Evolutionary conservation across 2,113 vertebrate genomes (phyloP).

Genomic region (Ochotona curzoniae): DNA sequence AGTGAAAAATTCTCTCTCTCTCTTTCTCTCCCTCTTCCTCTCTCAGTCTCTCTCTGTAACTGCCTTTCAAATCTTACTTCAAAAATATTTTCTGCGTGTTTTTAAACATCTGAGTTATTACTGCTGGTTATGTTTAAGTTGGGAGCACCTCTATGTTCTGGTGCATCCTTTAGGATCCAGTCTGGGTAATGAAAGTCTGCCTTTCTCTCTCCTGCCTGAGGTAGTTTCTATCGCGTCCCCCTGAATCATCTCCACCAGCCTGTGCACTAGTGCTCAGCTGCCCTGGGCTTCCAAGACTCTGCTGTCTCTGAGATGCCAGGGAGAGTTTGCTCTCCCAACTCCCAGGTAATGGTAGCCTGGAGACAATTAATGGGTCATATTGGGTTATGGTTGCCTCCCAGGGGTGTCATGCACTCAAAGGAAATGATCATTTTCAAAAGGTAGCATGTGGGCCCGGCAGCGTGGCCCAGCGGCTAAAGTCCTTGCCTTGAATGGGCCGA

Average conservation of each 20-base stretch:
- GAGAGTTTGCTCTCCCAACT: neutral
- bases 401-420: rapidly evolving
- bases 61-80: no score
- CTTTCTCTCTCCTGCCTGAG: neutral
- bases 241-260: neutral
- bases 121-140: neutral
- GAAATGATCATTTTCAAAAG: neutral
- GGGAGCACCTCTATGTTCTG: neutral
- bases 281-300: neutral
- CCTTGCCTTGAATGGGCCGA: no score
- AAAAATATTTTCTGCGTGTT: neutral
- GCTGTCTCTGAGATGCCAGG: neutral
- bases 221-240: no score
- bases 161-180: neutral
- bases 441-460: neutral
- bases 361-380: neutral
- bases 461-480: no score
- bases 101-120: neutral
- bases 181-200: neutral
- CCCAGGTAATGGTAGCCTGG: neutral
- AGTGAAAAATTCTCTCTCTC: no score
- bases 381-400: neutral
- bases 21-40: no score
- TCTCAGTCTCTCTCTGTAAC: no score
- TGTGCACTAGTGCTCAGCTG: neutral